phyloP scores from a whole-genome alignment of 2,113 vertebrate genomes.

The Damaliscus lunatus region DNA sequence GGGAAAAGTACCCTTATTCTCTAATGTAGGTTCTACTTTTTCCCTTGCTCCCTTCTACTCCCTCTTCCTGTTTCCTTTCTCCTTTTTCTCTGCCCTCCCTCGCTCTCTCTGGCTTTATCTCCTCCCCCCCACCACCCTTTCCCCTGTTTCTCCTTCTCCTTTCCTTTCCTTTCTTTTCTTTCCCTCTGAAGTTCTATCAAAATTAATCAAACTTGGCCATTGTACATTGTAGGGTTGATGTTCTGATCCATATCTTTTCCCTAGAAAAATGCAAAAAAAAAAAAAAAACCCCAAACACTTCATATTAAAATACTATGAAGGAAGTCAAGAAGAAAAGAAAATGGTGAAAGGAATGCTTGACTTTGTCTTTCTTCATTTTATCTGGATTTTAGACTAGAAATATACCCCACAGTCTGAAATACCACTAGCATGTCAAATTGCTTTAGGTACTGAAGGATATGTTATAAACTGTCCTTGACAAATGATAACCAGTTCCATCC shows the following conservation, averaged over 20 bases:
- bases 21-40: neutral
- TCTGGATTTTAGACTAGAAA: neutral
- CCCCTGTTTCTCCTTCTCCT: neutral
- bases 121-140: no score
- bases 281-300: neutral
- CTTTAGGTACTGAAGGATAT: neutral
- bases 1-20: neutral
- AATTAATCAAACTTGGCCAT: neutral
- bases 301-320: neutral
- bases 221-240: neutral
- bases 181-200: neutral
- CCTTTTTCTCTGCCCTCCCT: neutral
- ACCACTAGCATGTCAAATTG: neutral
- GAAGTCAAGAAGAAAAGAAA: neutral
- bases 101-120: neutral
- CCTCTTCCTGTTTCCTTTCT: neutral
- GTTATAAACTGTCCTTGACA: constrained; percentile 13
- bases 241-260: neutral
- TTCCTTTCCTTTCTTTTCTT: neutral
- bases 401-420: constrained; percentile 7
- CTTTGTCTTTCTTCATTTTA: constrained; percentile 7
- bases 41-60: neutral
- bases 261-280: neutral
- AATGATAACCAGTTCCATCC: neutral
- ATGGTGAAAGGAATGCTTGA: neutral